A percentile compares a stretch with the other conserved stretches of the same genome.
Conservation (phyloP, 2,888 invertebrate genomes). For the Vanessa cardui region DNA sequence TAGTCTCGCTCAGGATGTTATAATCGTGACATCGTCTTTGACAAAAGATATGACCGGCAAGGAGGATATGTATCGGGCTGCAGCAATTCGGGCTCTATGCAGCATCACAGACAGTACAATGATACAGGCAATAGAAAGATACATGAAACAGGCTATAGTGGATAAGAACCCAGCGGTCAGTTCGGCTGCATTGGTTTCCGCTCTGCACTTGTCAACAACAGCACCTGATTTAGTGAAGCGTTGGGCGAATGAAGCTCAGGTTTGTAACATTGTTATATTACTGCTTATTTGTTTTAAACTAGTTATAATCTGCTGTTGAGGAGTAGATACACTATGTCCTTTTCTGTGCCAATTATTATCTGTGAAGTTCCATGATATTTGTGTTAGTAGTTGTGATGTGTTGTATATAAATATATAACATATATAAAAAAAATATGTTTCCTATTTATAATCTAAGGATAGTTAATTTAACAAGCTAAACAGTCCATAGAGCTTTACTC, state of each 20-base stretch:
- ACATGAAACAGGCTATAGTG: constrained; percentile 99
- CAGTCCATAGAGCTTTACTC: no score
- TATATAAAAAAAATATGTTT: no score
- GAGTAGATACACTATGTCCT: no score
- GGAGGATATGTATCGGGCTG: constrained; percentile 94
- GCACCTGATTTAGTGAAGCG: constrained; percentile 97
- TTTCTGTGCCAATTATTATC: no score
- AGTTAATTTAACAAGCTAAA: no score
- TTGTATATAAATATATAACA: no score
- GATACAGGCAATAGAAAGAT: constrained; percentile 98
- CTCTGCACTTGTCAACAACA: constrained; percentile 89
- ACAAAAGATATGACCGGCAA: constrained; percentile 99
- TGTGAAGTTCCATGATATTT: no score
- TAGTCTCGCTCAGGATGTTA: constrained; percentile 98
- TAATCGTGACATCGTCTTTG: constrained; percentile 98
- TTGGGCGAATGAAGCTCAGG: constrained; percentile 99
- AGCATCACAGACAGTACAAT: constrained; percentile 97
- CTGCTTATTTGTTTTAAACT: background rate
- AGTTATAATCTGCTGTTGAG: no score
- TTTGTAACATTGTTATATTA: constrained; percentile 57
- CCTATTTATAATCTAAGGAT: no score
- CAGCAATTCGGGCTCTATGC: constrained; percentile 98
- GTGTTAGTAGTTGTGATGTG: no score
- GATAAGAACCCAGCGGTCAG: constrained; percentile 97
- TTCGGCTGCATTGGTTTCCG: constrained; percentile 97